Base-by-base conservation (phyloP, 2,797 vertebrate species). In the Taenioides sp. region DNA sequence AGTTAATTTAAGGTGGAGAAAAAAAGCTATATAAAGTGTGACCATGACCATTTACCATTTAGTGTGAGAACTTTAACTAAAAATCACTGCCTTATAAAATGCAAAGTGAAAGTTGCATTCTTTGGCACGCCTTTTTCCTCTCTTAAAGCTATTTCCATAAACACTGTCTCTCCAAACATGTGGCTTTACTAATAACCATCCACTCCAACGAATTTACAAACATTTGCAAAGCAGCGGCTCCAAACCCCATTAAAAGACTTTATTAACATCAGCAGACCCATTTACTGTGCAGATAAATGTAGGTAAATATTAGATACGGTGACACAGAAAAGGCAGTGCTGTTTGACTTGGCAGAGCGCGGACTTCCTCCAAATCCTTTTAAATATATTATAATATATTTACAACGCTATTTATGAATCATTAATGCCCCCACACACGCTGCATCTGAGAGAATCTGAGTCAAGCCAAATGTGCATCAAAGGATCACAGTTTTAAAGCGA, bases 361-460 rank as follows among this genome's bases (percentile, higher is more conserved):
- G 66, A 37, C 61, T 10, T 0, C 67, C 65, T 68, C 79, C 71
- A 76, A 82, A 88, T 85, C 83, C 77, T 50, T 86, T 89, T 78
- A 76, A 79, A 70, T 73, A 27, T 74, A 50, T 69, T 58, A 81
- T 90, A 85, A 75, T 87, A 70, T 82, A 86, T 89, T 87, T 89
- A 88, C 85, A 86, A 88, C 76, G 65, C 54, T 81, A 78, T 61
- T 83, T 83, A 83, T 86, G 76, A 89, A 86, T 89, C 85, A 89
- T 87, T 86, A 82, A 87, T 80, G 22, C n/a, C n/a, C 77, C 79
- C 75, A 70, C 47, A 47, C 69, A 65, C 63, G 69, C 78, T 71
- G 82, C 72, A 73, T 78, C 77, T 71, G 82, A 83, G 73, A 70
- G 16, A 84, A 84, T 86, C 81, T 84, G 80, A 87, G 77, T 78